Conservation (phyloP, 1,140 invertebrate species). For the Camponotus vicinus region DNA sequence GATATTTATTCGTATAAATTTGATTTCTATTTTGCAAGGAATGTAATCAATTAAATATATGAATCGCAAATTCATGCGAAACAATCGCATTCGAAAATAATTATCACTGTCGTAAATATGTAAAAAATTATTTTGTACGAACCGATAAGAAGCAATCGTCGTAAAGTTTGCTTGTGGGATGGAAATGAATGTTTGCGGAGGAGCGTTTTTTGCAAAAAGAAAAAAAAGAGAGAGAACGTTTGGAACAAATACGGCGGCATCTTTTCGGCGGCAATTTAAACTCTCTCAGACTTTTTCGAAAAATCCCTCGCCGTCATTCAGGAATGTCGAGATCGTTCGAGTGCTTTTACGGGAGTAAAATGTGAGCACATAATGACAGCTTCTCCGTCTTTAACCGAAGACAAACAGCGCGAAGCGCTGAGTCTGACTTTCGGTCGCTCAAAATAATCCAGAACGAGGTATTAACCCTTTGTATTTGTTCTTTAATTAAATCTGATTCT, state of each 20-base stretch:
- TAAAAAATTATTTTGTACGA: conserved; percentile 5
- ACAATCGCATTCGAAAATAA: neutral
- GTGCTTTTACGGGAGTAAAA: conserved; percentile 45
- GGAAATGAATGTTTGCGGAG: neutral
- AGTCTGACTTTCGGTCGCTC: neutral
- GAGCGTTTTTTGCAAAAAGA: neutral
- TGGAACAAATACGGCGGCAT: conserved; percentile 45
- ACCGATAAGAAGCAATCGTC: neutral
- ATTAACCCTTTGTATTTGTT: neutral
- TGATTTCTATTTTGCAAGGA: neutral
- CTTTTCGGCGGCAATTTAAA: conserved; percentile 32
- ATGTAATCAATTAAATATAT: neutral
- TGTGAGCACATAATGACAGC: conserved; percentile 40
- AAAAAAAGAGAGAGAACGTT: conserved; percentile 23
- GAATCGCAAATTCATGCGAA: too few species aligned
- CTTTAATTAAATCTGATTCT: neutral
- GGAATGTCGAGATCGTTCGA: conserved; percentile 29
- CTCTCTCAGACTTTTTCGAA: conserved; percentile 3
- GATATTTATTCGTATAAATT: neutral
- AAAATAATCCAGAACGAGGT: neutral
- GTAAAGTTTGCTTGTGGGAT: neutral
- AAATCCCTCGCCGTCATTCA: conserved; percentile 17
- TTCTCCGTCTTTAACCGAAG: conserved; percentile 23
- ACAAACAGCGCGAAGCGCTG: conserved; percentile 10
- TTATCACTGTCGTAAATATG: neutral